A percentile compares a stretch with the other conserved stretches of the same genome.
These are phyloP conservation scores for Manis javanica DNA, from an alignment of 2,797 vertebrate genomes.

Conservation along the genomic window DNA sequence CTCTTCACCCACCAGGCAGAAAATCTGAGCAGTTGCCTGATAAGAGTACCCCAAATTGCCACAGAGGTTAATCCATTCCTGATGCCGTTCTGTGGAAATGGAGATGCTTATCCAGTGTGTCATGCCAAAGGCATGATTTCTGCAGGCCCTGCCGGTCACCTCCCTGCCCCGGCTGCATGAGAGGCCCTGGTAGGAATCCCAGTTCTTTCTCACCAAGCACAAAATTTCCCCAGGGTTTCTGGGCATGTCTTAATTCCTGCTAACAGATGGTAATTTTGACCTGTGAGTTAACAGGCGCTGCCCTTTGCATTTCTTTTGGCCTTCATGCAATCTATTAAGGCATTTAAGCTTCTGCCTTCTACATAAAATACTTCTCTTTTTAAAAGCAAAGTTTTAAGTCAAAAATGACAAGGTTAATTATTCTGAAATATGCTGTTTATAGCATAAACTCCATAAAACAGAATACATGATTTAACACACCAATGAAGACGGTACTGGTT, in stretches of 20 bases:
- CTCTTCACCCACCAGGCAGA: constrained; percentile 35
- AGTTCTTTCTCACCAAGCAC: constrained; percentile 57
- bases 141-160: constrained; percentile 21
- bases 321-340: constrained; percentile 72
- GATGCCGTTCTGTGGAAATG: constrained; percentile 49
- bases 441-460: constrained; percentile 82
- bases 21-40: constrained; percentile 65
- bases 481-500: constrained; percentile 78
- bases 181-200: constrained; percentile 56
- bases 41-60: not conserved
- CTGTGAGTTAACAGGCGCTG: constrained; percentile 75
- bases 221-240: constrained; percentile 68
- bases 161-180: not conserved
- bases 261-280: constrained; percentile 81
- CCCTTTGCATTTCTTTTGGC: constrained; percentile 73
- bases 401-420: constrained; percentile 83
- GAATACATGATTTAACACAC: constrained; percentile 83
- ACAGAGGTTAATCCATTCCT: constrained; percentile 59
- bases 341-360: constrained; percentile 74
- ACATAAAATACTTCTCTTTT: constrained; percentile 67
- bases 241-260: constrained; percentile 73
- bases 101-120: constrained; percentile 63
- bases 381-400: constrained; percentile 79
- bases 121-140: constrained; percentile 36
- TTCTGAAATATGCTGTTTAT: constrained; percentile 83